Evolutionary conservation across 2,113 vertebrate genomes (phyloP), one percentile per base, ranked within the genome.

Genomic region (Pollachius pollachius): DNA sequence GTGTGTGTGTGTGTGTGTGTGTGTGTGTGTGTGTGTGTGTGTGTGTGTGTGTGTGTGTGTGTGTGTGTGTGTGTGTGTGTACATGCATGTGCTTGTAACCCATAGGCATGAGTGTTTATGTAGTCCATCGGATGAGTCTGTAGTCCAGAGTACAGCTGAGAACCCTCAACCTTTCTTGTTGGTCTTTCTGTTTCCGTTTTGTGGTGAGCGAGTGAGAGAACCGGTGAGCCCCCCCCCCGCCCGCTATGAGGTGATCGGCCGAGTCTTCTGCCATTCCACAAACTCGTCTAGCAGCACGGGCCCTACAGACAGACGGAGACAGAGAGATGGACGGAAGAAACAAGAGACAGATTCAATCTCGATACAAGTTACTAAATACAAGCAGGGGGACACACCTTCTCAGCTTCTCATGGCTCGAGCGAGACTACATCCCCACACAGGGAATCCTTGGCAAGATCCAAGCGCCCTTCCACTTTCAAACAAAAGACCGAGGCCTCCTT

Each of bases 231-330:
- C 62, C 59, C 16, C 77, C 6, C 30, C 4, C 30, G 1, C 30
- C 57, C 41, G 83, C 93, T 97, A 98, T 87, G 95, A 96, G 95
- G 97, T 97, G 89, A 48, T 13, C 41, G 97, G 95, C 83, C 96
- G 94, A 88, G 97, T 96, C 92, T 99, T 99, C 94, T 99, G 97
- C 97, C 97, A 99, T 86, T 99, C 97, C 91, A 99, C 97, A 93
- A 99, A 99, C 85, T 99, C 97, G 81, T 99, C 97, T 95, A 99
- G 88, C 92, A 99, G 95, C 86, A 99, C 97, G 56, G 97, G 97
- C 97, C 97, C 97, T 99, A 89, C 17, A 25, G 65, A 34, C 30
- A 3, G 52, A 34, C 30, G 2, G 48, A 56, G 25, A 72, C 34
- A 62, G 30, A 34, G 30, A 34, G 23, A 52, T 1, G 52, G 52